Evolutionary conservation across 2,113 vertebrate genomes (phyloP), one percentile per base, ranked within the genome.

Genomic region (Eleginops maclovinus): DNA sequence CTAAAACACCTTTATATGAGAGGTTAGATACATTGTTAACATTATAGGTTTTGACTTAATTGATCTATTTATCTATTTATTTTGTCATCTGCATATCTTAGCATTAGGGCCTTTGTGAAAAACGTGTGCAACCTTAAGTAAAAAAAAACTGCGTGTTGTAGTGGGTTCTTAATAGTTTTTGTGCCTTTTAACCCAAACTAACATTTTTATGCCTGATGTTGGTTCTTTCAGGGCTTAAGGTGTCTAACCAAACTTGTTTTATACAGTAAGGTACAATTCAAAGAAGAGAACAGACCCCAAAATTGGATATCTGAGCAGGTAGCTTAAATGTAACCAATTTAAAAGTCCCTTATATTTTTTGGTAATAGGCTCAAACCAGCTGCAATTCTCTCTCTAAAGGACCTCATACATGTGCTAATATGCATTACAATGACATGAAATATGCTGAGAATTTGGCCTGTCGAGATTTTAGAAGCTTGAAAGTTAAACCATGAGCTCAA

Each of bases 361-460:
- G 78, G 71, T 80, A 93, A 94, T 62, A 54, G 61, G 90, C 63
- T 84, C 36, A 72, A 86, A 81, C 70, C 80, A 84, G 87, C 79
- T 83, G 70, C 77, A 74, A 89, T 84, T 86, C 73, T 94, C 84
- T 89, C 72, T 94, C 89, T 93, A 85, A 91, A 67, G 43, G 40
- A 43, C 60, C 55, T 63, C 66, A 8, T 91, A 92, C 88, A 94
- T 88, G 87, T 93, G 93, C 86, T 95, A 92, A 92, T 94, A 80
- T 76, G 91, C 89, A 94, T 94, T 94, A 93, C 93, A 93, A 90
- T 82, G 56, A 92, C 93, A 89, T 93, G 72, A 70, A 95, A 86
- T 93, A 96, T 95, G 94, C 85, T 8, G 88, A 86, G 92, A 94
- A 95, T 96, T 92, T 95, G 89, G 92, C 88, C 92, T n/a, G 75